These are phyloP conservation scores for Poecilia gillii DNA, from an alignment of 2,797 vertebrate genomes.

Conservation along the genomic window DNA sequence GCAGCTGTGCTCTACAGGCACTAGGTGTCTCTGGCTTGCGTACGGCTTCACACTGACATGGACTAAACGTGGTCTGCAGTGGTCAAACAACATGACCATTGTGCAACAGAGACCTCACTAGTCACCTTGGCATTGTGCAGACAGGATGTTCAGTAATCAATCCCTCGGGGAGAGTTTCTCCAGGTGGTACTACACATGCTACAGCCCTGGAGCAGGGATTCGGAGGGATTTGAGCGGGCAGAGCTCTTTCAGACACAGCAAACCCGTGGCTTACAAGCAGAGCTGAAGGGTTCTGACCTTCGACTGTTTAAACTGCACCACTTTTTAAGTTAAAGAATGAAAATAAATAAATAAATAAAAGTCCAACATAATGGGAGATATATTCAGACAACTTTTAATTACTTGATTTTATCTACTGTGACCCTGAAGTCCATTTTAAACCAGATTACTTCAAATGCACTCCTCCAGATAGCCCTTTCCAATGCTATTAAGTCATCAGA, in stretches of 20 bases:
- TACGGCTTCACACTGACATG: slow-evolving; percentile 58
- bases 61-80: slow-evolving; percentile 58
- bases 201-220: slow-evolving; percentile 65
- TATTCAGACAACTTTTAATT: neutral
- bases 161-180: slow-evolving; percentile 75
- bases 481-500: slow-evolving; percentile 24
- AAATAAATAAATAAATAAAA: neutral
- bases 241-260: slow-evolving; percentile 72
- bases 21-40: slow-evolving; percentile 70
- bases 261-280: slow-evolving; percentile 64
- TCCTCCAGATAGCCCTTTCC: slow-evolving; percentile 5
- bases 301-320: slow-evolving; percentile 44
- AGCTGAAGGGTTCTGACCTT: slow-evolving; percentile 62
- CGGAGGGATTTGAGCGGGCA: slow-evolving; percentile 67
- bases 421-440: neutral
- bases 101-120: slow-evolving; percentile 63
- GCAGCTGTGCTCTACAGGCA: slow-evolving; percentile 68
- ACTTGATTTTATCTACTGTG: slow-evolving; percentile 6
- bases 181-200: slow-evolving; percentile 76
- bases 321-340: slow-evolving; percentile 8
- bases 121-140: slow-evolving; percentile 66
- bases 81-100: slow-evolving; percentile 75
- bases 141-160: slow-evolving; percentile 79
- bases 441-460: neutral
- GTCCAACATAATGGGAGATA: neutral